phyloP scores from a whole-genome alignment of 2,113 vertebrate species.

The Capreolus pygargus region DNA sequence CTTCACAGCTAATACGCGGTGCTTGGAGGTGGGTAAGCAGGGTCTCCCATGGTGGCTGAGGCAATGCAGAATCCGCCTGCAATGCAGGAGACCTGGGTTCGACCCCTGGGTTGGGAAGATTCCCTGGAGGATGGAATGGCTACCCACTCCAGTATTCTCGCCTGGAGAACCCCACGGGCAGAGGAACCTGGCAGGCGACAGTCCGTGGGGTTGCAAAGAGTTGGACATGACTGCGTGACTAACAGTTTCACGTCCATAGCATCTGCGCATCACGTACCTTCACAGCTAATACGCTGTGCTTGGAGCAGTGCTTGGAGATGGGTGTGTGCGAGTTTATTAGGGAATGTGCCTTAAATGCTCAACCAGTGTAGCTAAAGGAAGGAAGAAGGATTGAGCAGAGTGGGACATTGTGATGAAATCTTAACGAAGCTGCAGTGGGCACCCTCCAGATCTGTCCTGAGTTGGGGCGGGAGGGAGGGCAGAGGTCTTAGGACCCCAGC shows the following conservation, averaged over 20 bases:
- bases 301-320: neutral
- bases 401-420: neutral
- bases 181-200: neutral
- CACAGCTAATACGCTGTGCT: neutral
- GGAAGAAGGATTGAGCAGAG: neutral
- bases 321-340: accelerated
- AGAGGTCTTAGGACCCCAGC: neutral
- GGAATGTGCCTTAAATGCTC: neutral
- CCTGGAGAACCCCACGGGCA: neutral
- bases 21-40: neutral
- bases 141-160: neutral
- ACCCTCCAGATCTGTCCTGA: neutral
- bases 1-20: neutral
- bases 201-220: neutral
- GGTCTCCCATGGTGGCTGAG: neutral
- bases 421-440: neutral
- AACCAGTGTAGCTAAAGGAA: neutral
- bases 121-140: neutral
- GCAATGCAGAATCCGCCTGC: neutral
- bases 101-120: neutral
- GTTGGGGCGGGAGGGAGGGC: accelerated
- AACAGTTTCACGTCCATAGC: neutral
- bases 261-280: neutral
- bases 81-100: neutral
- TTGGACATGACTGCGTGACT: neutral